Percentiles rank a stretch among this genome's conserved stretches.
phyloP scores from a whole-genome alignment of 2,797 vertebrate species.

The Tragopan temminckii region DNA sequence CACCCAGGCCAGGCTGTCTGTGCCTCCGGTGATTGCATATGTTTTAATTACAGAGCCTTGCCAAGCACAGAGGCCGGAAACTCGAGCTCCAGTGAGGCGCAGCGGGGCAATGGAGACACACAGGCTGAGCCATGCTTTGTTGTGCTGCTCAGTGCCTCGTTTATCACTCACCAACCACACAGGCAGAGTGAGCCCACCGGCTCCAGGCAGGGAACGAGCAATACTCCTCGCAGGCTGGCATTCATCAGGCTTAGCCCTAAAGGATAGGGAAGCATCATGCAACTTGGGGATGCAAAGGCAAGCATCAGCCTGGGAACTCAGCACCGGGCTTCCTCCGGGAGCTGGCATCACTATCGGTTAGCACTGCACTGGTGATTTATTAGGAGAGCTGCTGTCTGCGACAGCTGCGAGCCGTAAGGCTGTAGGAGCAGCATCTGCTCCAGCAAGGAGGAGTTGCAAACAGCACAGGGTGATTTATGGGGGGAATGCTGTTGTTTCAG shows the following conservation, averaged over 20 bases:
- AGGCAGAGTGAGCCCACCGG: rapidly evolving
- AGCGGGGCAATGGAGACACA: not conserved
- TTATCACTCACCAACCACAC: not conserved
- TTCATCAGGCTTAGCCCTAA: not conserved
- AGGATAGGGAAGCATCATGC: not conserved
- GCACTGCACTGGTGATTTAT: not conserved
- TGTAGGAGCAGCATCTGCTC: not conserved
- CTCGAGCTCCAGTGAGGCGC: not conserved
- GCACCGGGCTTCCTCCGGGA: not conserved
- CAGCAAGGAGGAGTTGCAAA: rapidly evolving
- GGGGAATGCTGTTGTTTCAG: not conserved
- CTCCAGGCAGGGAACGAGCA: rapidly evolving
- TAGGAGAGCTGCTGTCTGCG: not conserved
- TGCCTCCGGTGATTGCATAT: not conserved
- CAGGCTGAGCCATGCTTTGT: rapidly evolving
- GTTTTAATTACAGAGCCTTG: not conserved
- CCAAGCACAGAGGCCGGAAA: not conserved
- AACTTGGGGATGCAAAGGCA: not conserved
- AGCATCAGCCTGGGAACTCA: not conserved
- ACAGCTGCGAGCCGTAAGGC: not conserved
- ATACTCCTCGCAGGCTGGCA: not conserved
- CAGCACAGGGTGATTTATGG: rapidly evolving
- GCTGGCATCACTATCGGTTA: rapidly evolving
- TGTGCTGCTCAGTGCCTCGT: not conserved
- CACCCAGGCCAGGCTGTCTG: not conserved